Percentiles rank a stretch among this genome's conserved stretches.
Evolutionary conservation across 2,888 invertebrate genomes (phyloP).

Genomic region (Apoda limacodes): DNA sequence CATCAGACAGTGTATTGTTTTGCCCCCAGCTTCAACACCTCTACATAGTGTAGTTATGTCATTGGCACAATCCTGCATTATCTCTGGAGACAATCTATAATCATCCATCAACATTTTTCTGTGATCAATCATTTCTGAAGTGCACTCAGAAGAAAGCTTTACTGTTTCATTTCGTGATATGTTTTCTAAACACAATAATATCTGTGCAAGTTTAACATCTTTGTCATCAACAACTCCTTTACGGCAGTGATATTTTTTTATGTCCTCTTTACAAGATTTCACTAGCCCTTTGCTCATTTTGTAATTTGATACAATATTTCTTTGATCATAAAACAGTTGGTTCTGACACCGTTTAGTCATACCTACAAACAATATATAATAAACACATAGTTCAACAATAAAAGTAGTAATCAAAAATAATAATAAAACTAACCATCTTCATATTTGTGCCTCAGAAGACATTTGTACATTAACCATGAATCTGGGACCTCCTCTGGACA

Average conservation of each 20-base stretch:
- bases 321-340: conserved; percentile 86
- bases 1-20: conserved; percentile 96
- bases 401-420: conserved; percentile 4
- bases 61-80: conserved; percentile 86
- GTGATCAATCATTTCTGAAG: conserved; percentile 91
- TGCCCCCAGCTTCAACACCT: conserved; percentile 82
- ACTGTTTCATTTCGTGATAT: conserved; percentile 77
- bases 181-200: conserved; percentile 92
- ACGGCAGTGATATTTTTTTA: conserved; percentile 86
- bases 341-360: conserved; percentile 81
- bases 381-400: neutral
- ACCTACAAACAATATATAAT: conserved; percentile 30
- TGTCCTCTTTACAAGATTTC: conserved; percentile 90
- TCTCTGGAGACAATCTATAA: conserved; percentile 92
- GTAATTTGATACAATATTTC: conserved; percentile 91
- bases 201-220: conserved; percentile 87
- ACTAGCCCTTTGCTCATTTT: conserved; percentile 90
- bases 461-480: conserved; percentile 88
- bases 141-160: conserved; percentile 82
- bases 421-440: conserved; percentile 65
- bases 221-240: conserved; percentile 85
- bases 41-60: conserved; percentile 85
- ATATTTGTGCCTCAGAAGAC: conserved; percentile 85
- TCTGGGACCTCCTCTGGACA: conserved; percentile 83
- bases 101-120: conserved; percentile 93